Evolutionary conservation across 1,140 invertebrate genomes (phyloP).

Genomic region (Temnothorax curvispinosus): DNA sequence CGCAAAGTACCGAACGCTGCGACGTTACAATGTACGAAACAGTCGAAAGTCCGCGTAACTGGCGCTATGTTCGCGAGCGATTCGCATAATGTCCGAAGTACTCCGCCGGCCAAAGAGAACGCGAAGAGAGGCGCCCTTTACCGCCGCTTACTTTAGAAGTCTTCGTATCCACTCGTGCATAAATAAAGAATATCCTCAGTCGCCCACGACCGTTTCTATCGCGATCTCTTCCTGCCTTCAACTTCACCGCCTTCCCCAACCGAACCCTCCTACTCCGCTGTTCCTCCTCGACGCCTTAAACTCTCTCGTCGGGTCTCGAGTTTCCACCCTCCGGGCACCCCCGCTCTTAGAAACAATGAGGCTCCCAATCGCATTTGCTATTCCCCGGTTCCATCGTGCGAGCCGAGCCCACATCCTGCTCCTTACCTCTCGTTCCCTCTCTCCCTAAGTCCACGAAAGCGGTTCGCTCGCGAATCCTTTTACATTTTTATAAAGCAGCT

Average conservation of each 20-base stretch:
- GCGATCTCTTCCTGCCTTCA: constrained; percentile 55
- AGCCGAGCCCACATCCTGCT: constrained; percentile 44
- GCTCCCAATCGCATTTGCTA: constrained; percentile 81
- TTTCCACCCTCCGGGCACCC: constrained; percentile 54
- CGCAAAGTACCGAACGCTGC: constrained; percentile 11
- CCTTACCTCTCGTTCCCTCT: constrained; percentile 8
- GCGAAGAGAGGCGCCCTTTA: constrained; percentile 32
- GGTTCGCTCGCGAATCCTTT: constrained; percentile 74
- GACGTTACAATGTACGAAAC: constrained; percentile 15
- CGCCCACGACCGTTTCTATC: constrained; percentile 54
- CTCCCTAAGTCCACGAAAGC: constrained; percentile 61
- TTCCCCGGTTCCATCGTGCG: constrained; percentile 68
- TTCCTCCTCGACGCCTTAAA: constrained; percentile 55
- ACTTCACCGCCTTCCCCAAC: constrained; percentile 36
- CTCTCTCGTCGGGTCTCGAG: constrained; percentile 48
- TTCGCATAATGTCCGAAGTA: constrained; percentile 45
- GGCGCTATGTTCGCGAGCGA: background rate
- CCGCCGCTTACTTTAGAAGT: constrained; percentile 67
- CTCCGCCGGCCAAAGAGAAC: constrained; percentile 18
- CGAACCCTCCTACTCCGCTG: background rate
- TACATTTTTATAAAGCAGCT: constrained; percentile 81
- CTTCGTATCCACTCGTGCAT: constrained; percentile 74
- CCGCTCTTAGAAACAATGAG: constrained; percentile 77
- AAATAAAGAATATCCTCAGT: constrained; percentile 74
- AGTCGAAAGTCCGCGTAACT: constrained; percentile 20